Conservation (phyloP, 2,888 invertebrate genomes). For the Pseudococcus longispinus region DNA sequence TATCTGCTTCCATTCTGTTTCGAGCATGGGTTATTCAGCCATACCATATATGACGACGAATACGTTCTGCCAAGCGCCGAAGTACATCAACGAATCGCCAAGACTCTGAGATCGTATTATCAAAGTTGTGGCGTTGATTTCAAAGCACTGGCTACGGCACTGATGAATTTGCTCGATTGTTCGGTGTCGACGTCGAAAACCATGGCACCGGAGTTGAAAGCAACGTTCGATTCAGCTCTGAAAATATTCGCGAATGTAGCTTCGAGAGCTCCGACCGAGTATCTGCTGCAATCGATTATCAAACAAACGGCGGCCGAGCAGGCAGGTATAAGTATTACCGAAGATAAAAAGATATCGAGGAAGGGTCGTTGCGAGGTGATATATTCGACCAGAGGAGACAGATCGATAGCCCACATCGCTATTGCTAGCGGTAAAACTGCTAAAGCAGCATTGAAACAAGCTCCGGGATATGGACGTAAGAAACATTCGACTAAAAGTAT, state of each 20-base stretch:
- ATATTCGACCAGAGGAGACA: neutral
- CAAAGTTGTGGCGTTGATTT: neutral
- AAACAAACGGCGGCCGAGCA: neutral
- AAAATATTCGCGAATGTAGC: neutral
- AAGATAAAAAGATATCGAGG: neutral
- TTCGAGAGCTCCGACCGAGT: neutral
- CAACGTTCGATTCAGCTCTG: neutral
- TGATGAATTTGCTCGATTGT: neutral
- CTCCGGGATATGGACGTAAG: neutral
- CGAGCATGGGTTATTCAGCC: neutral
- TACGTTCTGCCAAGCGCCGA: neutral
- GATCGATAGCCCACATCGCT: neutral
- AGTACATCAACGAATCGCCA: neutral
- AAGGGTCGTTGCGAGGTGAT: neutral
- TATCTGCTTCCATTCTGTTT: neutral
- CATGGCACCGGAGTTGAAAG: neutral
- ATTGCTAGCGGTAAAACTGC: neutral
- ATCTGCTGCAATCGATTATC: neutral
- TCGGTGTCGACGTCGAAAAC: neutral
- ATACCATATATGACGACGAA: neutral
- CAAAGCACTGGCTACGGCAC: neutral
- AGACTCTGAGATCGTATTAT: neutral
- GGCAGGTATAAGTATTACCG: neutral
- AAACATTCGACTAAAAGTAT: neutral
- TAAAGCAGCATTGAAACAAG: neutral